phyloP scores from a whole-genome alignment of 2,113 vertebrate species.

The Aythya baeri region DNA sequence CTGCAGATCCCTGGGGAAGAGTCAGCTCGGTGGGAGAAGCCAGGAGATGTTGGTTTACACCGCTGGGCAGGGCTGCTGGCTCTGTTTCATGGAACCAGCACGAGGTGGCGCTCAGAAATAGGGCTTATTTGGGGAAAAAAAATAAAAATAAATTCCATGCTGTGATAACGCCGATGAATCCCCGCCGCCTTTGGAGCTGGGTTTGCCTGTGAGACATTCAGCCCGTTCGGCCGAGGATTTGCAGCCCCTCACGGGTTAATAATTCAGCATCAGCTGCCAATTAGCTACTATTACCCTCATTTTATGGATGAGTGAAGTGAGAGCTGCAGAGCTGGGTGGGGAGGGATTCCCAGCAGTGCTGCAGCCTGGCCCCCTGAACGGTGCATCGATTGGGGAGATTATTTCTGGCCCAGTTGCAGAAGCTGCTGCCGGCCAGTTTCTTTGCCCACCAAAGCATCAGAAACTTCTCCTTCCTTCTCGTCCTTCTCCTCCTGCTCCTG shows the following conservation, averaged over 20 bases:
- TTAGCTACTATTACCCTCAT: conserved; percentile 57
- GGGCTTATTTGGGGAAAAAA: neutral
- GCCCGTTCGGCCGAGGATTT: neutral
- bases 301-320: conserved; percentile 62
- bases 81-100: conserved; percentile 40
- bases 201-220: accelerated
- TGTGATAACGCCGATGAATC: neutral
- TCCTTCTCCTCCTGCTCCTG: too few relatives aligned
- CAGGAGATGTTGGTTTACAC: neutral
- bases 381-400: neutral
- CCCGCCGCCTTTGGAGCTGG: neutral
- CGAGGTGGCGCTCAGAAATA: conserved; percentile 67
- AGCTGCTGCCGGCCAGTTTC: neutral
- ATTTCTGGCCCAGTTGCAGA: conserved; percentile 24
- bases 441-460: neutral
- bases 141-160: neutral
- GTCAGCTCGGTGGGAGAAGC: neutral
- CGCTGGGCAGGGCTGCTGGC: neutral
- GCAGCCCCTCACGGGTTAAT: conserved; percentile 16
- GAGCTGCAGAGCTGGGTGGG: neutral
- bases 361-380: neutral
- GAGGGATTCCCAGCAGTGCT: conserved; percentile 6
- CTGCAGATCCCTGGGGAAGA: neutral
- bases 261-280: neutral
- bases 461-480: neutral